Evolutionary conservation across 1,140 invertebrate genomes (phyloP).

Genomic region (Diabrotica virgifera): DNA sequence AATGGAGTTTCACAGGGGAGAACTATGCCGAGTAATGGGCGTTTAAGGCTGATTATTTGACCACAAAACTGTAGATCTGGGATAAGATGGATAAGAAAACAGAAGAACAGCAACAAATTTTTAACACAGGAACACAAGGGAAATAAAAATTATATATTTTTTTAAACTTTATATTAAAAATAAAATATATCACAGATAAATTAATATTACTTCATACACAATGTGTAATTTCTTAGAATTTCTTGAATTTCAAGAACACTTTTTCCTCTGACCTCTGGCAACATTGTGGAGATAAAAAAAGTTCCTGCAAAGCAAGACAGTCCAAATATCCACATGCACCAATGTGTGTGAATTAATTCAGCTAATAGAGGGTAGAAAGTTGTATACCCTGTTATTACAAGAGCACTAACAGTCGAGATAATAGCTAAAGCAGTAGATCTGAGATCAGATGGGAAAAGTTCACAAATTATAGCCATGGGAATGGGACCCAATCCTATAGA

Average conservation of each 20-base stretch:
- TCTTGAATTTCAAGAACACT: slow-evolving; percentile 1
- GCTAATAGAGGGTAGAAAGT: slow-evolving; percentile 3
- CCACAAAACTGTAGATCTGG: too few species aligned
- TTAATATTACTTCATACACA: too few species aligned
- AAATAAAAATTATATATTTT: too few species aligned
- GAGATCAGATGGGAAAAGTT: slow-evolving; percentile 75
- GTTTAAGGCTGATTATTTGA: too few species aligned
- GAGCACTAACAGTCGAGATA: slow-evolving; percentile 43
- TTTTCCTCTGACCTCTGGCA: slow-evolving; percentile 11
- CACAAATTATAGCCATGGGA: slow-evolving; percentile 81
- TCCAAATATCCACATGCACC: slow-evolving; percentile 7
- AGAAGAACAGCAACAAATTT: too few species aligned
- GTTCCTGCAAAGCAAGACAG: not conserved
- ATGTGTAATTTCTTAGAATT: not conserved
- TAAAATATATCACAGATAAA: too few species aligned
- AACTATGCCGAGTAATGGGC: too few species aligned
- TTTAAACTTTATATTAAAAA: too few species aligned
- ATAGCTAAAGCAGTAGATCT: slow-evolving; percentile 72
- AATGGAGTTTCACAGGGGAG: too few species aligned
- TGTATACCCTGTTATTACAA: not conserved
- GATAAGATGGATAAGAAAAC: too few species aligned
- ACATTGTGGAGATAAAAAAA: not conserved
- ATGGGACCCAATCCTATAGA: slow-evolving; percentile 77
- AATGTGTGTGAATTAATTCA: slow-evolving; percentile 4
- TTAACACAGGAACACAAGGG: too few species aligned